Base-by-base conservation (phyloP, 2,113 vertebrate genomes). In the Catharus fuscescens region DNA sequence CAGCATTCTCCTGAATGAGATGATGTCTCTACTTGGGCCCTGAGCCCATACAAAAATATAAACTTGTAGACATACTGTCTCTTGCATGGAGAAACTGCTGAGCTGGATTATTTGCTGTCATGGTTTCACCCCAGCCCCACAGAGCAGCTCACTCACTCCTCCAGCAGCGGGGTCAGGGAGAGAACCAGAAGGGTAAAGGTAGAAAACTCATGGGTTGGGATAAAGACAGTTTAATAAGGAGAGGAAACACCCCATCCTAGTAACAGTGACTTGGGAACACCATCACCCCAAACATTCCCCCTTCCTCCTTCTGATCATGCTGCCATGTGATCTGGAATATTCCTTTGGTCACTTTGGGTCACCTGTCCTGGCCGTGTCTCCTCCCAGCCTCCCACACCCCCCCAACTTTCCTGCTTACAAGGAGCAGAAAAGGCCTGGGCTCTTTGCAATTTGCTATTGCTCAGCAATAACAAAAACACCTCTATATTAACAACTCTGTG, bases 211-310 rank as follows among this genome's bases (percentile, higher is more conserved):
- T 32, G 47, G 8, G 5, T 13, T 54, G 47, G 34, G 29, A 53
- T 10, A 47, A 40, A 82, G 6, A 25, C 8, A 53, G 20, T 53
- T 53, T 31, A 81, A 26, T 44, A 60, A 14, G 5, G 8, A 38
- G 66, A 52, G 29, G 10, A 82, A 53, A 40, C 23, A 2, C 7
- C 2, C 38, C 28, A 14, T n/a, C 13, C 23, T 25, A n/a, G 9
- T 38, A 52, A 52, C 23, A 44, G 15, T n/a, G n/a, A 52, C 24
- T 52, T 80, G 45, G 38, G 32, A 52, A 17, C 18, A 36, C 10
- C 23, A 38, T 20, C 32, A 14, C 12, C 38, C 13, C 24, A 67
- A 29, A 20, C 0, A 0, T 14, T 2, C 8, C 6, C 8, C 10
- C 32, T 60, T 45, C 18, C 15, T 59, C 21, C 20, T 74, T 64